Evolutionary conservation across 2,888 invertebrate species (phyloP).

Genomic region (Linhomoeus sp.): DNA sequence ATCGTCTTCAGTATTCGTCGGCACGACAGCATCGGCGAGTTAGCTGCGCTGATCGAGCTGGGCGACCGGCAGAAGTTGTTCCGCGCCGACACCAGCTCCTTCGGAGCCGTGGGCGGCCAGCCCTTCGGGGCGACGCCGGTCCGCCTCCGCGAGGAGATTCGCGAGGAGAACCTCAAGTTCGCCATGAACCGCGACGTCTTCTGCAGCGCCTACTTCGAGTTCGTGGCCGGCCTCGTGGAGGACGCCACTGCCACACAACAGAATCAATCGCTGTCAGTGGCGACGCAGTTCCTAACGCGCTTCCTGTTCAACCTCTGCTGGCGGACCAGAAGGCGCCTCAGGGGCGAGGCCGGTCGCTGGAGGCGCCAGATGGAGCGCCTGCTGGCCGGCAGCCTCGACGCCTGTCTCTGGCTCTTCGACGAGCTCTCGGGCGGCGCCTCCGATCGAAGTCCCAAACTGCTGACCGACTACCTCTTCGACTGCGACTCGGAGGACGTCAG

Average conservation of each 20-base stretch:
- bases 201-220: conserved; percentile 32
- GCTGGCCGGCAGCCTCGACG: background rate
- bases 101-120: background rate
- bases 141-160: conserved; percentile 29
- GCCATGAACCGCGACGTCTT: conserved; percentile 34
- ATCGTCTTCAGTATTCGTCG: conserved; percentile 2
- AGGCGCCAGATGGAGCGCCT: background rate
- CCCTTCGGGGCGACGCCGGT: conserved; percentile 28
- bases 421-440: background rate
- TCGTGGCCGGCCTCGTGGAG: conserved; percentile 26
- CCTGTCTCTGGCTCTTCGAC: background rate
- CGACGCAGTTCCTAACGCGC: background rate
- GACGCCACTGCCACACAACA: background rate
- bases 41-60: conserved; percentile 34
- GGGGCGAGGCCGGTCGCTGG: background rate
- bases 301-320: background rate
- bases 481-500: background rate
- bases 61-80: conserved; percentile 33
- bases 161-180: conserved; percentile 34
- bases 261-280: background rate
- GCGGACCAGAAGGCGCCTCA: conserved; percentile 1
- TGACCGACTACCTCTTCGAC: background rate
- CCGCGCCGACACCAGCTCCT: conserved; percentile 6
- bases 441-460: background rate
- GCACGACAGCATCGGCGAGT: conserved; percentile 32